Evolutionary conservation across 2,888 invertebrate species (phyloP), one percentile per base, ranked within the genome.

Genomic region (Yponomeuta sedellus): DNA sequence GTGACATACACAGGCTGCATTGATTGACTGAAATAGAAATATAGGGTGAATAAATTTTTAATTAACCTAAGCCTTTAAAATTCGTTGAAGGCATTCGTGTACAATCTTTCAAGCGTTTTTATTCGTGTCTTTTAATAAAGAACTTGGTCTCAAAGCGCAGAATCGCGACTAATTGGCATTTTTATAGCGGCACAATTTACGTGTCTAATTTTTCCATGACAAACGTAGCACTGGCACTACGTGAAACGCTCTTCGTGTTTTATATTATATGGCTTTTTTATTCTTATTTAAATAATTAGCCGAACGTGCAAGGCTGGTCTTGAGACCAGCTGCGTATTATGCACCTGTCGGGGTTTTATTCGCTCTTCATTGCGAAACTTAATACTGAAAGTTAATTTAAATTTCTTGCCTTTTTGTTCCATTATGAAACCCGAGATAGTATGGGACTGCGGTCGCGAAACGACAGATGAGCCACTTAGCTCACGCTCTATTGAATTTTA

Each of bases 391-490:
- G 82, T 81, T 77, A 80, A 78, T 81, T 86, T 81, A 65, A 66
- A 64, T 56, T 63, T 64, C 80, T 77, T 74, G 74, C 68, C 64
- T 72, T 77, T 79, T 77, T 79, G n/a, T 61, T 61, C 77, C 71
- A 75, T 74, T 77, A 80, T 81, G 90, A 82, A 91, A 90, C 84
- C 79, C 71, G 86, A 89, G 79, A 82, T 74, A 78, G 78, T 75
- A 74, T 80, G 80, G 75, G 80, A 79, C 79, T 75, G 76, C 76
- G 72, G 73, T 66, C 56, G 67, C 66, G 20, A 52, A 44, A 74
- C 79, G 83, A 83, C 85, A 87, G 85, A 83, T 83, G 86, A 88
- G 85, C 85, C 77, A 85, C 82, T 86, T 84, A 83, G 72, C 76
- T 79, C 77, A 82, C 80, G 80, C 75, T 82, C 83, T 83, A 85